phyloP scores from a whole-genome alignment of 2,113 vertebrate species.

The Pomatostomus ruficeps region DNA sequence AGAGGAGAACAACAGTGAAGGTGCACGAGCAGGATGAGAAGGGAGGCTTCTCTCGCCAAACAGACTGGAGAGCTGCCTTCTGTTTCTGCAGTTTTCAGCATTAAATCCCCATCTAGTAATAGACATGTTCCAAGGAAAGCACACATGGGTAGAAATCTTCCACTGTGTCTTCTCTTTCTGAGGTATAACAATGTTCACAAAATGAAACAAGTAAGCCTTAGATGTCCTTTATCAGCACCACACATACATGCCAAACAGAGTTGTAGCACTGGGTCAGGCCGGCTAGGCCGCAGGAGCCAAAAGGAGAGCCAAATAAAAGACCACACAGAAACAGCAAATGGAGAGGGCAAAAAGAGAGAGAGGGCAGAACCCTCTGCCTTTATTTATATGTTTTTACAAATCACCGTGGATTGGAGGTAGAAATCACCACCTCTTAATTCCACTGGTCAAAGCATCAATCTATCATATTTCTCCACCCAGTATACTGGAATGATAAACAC shows the following conservation, averaged over 20 bases:
- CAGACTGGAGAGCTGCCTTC: background rate
- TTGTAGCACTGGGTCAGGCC: no score
- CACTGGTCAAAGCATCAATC: no score
- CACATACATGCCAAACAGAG: background rate
- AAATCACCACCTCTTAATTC: no score
- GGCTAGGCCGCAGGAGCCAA: no score
- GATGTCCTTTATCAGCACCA: conserved; percentile 22
- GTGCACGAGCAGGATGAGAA: background rate
- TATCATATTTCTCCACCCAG: no score
- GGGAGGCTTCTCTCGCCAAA: background rate
- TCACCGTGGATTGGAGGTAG: no score
- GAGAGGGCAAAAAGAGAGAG: no score
- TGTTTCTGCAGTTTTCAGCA: conserved; percentile 3
- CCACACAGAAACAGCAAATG: no score
- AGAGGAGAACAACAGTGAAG: background rate
- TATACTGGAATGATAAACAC: no score
- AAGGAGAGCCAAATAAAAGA: no score
- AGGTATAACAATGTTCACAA: background rate
- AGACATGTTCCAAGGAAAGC: background rate
- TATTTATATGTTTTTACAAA: no score
- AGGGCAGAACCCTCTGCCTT: no score
- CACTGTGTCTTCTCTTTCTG: background rate
- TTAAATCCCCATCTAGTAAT: background rate
- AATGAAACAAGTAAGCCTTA: background rate
- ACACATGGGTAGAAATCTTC: background rate